Evolutionary conservation across 1,140 invertebrate genomes (phyloP).

Genomic region (Lasioglossum baleicum): DNA sequence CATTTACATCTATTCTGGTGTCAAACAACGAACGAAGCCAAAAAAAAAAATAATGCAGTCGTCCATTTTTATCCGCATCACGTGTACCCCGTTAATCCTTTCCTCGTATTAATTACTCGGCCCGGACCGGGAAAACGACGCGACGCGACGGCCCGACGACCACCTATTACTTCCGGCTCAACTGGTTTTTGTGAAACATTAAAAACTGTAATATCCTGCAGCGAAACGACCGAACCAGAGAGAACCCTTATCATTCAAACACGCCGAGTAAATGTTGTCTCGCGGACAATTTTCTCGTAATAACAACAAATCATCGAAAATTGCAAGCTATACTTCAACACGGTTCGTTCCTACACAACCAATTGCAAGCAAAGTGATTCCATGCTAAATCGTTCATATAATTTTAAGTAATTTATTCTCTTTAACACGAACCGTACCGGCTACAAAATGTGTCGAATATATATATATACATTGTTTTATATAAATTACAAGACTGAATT

Average conservation of each 20-base stretch:
- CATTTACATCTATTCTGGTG: neutral
- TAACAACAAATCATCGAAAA: no score
- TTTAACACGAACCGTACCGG: no score
- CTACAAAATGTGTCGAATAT: no score
- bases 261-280: neutral
- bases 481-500: no score
- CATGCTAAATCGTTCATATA: no score
- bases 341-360: no score
- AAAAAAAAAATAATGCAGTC: neutral
- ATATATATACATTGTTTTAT: no score
- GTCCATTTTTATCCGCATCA: constrained; percentile 21
- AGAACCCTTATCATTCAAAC: neutral
- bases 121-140: constrained; percentile 1
- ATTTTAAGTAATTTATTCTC: no score
- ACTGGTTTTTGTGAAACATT: constrained; percentile 21
- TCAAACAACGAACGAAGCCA: neutral
- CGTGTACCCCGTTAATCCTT: constrained; percentile 14
- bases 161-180: constrained; percentile 19
- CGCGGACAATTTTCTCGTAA: neutral
- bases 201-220: neutral
- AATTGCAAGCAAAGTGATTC: no score
- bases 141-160: constrained; percentile 16
- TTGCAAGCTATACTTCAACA: no score
- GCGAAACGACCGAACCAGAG: neutral
- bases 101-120: constrained; percentile 31